phyloP scores from a whole-genome alignment of 2,797 vertebrate genomes.

The Paramormyrops hopkinsi region DNA sequence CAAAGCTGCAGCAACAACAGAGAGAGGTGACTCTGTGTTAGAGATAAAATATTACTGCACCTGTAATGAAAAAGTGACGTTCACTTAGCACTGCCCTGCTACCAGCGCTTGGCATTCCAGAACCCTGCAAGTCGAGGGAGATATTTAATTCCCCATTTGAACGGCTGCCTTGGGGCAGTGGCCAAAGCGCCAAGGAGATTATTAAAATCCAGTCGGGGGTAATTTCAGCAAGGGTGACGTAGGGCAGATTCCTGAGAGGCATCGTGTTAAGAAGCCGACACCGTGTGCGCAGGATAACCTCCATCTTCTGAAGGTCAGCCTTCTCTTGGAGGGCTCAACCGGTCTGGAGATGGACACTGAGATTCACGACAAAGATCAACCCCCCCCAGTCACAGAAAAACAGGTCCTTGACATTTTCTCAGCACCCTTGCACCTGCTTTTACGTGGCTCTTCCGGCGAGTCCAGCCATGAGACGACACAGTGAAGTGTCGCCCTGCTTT shows the following conservation, averaged over 20 bases:
- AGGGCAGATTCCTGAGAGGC: neutral
- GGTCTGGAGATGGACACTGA: slow-evolving; percentile 2
- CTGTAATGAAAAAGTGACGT: slow-evolving; percentile 35
- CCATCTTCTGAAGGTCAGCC: neutral
- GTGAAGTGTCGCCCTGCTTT: neutral
- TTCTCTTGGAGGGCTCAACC: neutral
- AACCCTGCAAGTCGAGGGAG: neutral
- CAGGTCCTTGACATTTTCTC: neutral
- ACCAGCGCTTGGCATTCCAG: slow-evolving; percentile 22
- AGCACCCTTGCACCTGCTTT: neutral
- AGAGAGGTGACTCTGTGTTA: neutral
- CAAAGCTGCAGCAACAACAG: slow-evolving; percentile 20
- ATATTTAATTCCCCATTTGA: slow-evolving; percentile 19
- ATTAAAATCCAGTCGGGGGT: slow-evolving; percentile 20
- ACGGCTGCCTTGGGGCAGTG: neutral
- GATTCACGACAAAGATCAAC: neutral
- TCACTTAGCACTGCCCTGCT: slow-evolving; percentile 32
- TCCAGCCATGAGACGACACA: neutral
- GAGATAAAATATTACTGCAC: slow-evolving; percentile 17
- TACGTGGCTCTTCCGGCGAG: neutral
- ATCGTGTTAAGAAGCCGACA: neutral
- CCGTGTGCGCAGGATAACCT: neutral
- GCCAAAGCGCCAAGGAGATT: neutral
- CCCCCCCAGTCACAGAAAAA: neutral
- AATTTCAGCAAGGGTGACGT: neutral